Evolutionary conservation across 2,888 invertebrate species (phyloP).

Genomic region (Ophion slaviceki): DNA sequence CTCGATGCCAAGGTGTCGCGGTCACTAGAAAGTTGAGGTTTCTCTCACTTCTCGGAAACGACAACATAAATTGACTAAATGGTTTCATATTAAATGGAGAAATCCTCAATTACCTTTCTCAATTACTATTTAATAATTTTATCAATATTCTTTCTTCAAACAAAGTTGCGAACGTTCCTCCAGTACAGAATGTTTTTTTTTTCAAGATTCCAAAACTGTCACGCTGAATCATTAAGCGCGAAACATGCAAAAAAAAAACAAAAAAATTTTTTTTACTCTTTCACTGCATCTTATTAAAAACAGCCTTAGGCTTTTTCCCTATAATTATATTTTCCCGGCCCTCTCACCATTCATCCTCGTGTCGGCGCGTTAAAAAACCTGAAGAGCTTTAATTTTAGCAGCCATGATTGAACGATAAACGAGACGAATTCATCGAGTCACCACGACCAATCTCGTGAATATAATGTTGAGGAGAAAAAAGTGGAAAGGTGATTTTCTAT

Average conservation of each 20-base stretch:
- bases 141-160: background rate
- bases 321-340: background rate
- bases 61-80: background rate
- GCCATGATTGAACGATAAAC: slow-evolving; percentile 45
- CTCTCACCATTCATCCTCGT: background rate
- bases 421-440: slow-evolving; percentile 48
- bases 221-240: background rate
- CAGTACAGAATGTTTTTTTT: background rate
- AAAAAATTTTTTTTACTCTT: background rate
- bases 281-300: background rate
- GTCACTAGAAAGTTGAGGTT: background rate
- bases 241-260: background rate
- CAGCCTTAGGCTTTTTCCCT: background rate
- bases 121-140: background rate
- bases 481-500: slow-evolving; percentile 36
- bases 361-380: slow-evolving; percentile 29
- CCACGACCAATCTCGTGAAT: slow-evolving; percentile 46
- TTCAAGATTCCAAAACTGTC: background rate
- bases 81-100: background rate
- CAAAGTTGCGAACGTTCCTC: background rate
- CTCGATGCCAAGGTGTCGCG: background rate
- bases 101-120: background rate
- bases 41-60: background rate
- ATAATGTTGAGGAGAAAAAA: slow-evolving; percentile 57
- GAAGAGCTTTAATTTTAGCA: slow-evolving; percentile 32